A percentile compares a stretch with the other conserved stretches of the same genome.
Evolutionary conservation across 2,113 vertebrate species (phyloP).

Genomic region (Gobius niger): DNA sequence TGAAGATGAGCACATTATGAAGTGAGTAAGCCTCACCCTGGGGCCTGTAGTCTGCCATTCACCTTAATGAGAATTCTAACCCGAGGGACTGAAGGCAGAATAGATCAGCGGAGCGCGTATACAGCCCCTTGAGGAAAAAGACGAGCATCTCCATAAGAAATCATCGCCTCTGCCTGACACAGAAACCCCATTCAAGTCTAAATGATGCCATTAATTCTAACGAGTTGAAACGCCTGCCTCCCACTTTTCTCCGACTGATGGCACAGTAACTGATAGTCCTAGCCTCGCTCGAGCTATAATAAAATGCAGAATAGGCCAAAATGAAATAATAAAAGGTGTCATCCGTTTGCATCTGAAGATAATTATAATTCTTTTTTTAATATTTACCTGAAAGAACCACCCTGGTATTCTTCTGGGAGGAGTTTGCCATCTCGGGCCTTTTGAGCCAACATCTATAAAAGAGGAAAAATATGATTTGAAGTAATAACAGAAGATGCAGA

Average conservation of each 20-base stretch:
- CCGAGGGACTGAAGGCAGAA: conserved; percentile 27
- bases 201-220: conserved; percentile 73
- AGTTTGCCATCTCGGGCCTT: conserved; percentile 95
- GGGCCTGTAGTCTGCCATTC: conserved; percentile 34
- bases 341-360: neutral
- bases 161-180: conserved; percentile 58
- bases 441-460: conserved; percentile 83
- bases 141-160: conserved; percentile 47
- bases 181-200: conserved; percentile 70
- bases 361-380: neutral
- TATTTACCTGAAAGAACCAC: conserved; percentile 94
- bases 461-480: neutral
- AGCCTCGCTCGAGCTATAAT: conserved; percentile 6
- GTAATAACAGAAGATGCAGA: too few relatives aligned
- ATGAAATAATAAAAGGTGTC: conserved; percentile 11
- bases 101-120: conserved; percentile 21
- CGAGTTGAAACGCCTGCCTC: conserved; percentile 43
- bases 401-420: conserved; percentile 94
- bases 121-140: conserved; percentile 38
- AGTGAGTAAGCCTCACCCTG: conserved; percentile 28
- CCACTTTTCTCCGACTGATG: conserved; percentile 51
- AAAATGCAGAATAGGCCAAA: conserved; percentile 26
- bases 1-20: conserved; percentile 11
- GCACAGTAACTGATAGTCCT: conserved; percentile 47
- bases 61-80: conserved; percentile 50